A percentile compares a stretch with the other conserved stretches of the same genome.
These are phyloP conservation scores for Acronicta aceris DNA, from an alignment of 2,888 invertebrate species.

Conservation along the genomic window DNA sequence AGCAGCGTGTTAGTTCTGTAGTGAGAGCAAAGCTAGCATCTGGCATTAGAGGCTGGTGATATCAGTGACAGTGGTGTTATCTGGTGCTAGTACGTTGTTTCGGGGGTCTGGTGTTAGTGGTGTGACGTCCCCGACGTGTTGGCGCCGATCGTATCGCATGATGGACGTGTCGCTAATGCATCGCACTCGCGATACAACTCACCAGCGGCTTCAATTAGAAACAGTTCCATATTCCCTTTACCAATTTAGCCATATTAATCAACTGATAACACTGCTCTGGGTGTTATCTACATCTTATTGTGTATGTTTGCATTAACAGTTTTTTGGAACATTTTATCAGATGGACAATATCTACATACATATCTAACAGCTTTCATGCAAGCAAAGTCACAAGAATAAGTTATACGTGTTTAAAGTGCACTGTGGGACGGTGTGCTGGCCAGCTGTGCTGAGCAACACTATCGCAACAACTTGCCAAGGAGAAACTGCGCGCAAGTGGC, in stretches of 20 bases:
- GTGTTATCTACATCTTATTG: no score
- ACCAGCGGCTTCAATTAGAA: slow-evolving; percentile 17
- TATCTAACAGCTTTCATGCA: background rate
- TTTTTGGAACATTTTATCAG: no score
- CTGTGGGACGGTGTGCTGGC: background rate
- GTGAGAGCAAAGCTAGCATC: background rate
- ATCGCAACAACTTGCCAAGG: background rate
- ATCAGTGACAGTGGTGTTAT: background rate
- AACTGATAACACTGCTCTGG: no score
- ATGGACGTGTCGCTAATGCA: slow-evolving; percentile 35
- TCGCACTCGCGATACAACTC: slow-evolving; percentile 9
- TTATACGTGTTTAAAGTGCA: slow-evolving; percentile 5
- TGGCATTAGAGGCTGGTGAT: background rate
- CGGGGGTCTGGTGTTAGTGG: background rate
- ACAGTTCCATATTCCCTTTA: slow-evolving; percentile 8
- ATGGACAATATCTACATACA: no score
- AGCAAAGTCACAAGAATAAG: background rate
- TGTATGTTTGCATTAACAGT: no score
- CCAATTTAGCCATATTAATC: background rate
- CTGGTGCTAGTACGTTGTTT: slow-evolving; percentile 2
- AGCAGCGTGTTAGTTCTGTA: background rate
- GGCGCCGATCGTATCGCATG: slow-evolving; percentile 29
- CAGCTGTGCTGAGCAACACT: background rate
- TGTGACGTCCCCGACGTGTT: slow-evolving; percentile 3
- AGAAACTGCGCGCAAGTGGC: slow-evolving; percentile 3